Percentiles rank a stretch among this genome's conserved stretches.
Conservation (phyloP, 2,888 invertebrate genomes). For the Agrilus cyanescens region DNA sequence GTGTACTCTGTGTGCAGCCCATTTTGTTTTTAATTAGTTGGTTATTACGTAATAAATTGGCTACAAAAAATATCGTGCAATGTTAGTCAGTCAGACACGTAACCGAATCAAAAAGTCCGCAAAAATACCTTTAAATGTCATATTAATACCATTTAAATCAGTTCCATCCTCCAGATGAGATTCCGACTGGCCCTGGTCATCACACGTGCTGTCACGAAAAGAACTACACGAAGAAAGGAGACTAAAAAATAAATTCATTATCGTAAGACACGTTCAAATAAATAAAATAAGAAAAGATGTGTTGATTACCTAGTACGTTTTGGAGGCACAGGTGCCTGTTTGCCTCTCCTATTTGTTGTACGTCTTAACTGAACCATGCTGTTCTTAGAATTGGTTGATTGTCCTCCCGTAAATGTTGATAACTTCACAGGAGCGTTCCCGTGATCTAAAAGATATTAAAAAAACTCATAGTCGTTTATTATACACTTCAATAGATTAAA, state of each 20-base stretch:
- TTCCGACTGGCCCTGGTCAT: conserved; percentile 46
- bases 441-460: too few relatives aligned
- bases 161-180: conserved; percentile 44
- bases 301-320: conserved; percentile 74
- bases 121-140: conserved; percentile 32
- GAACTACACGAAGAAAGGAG: conserved; percentile 74
- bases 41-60: too few relatives aligned
- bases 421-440: conserved; percentile 37
- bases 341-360: conserved; percentile 79
- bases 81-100: conserved; percentile 10
- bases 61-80: too few relatives aligned
- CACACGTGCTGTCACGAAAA: conserved; percentile 72
- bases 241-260: conserved; percentile 38
- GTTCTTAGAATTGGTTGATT: conserved; percentile 42
- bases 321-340: conserved; percentile 90
- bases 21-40: too few relatives aligned
- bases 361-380: conserved; percentile 72
- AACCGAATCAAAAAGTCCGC: conserved; percentile 14
- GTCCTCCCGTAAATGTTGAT: conserved; percentile 49
- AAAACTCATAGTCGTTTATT: too few relatives aligned
- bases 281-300: background rate
- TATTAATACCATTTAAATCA: conserved; percentile 39
- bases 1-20: too few relatives aligned
- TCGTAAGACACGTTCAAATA: background rate
- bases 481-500: too few relatives aligned